Percentiles rank a stretch among this genome's conserved stretches.
Evolutionary conservation across 2,797 vertebrate genomes (phyloP).

Genomic region (Coreius guichenoti): DNA sequence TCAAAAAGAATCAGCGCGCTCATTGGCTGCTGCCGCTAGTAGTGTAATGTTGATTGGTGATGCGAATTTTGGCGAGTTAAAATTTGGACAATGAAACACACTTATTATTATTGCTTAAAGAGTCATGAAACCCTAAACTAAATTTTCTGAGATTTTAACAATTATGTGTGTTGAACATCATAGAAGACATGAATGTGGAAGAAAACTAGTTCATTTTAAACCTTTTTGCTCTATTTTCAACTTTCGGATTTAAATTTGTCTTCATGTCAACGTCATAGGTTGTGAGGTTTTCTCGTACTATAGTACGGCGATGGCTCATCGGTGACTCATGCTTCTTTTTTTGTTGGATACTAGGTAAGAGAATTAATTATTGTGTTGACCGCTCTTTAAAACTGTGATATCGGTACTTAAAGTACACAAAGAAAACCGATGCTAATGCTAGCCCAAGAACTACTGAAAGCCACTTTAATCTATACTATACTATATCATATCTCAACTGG

Average conservation of each 20-base stretch:
- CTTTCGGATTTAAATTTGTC: too few relatives aligned
- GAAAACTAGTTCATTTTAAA: too few relatives aligned
- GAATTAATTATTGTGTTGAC: not conserved
- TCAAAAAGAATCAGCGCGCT: too few relatives aligned
- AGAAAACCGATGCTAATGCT: not conserved
- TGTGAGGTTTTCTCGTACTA: too few relatives aligned
- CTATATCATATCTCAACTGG: not conserved
- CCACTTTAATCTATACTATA: not conserved
- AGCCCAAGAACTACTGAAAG: not conserved
- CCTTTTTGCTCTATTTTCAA: too few relatives aligned
- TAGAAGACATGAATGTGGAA: too few relatives aligned
- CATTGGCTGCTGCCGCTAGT: not conserved
- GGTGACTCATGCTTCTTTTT: not conserved
- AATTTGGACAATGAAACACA: not conserved
- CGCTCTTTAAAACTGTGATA: not conserved
- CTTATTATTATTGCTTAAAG: not conserved
- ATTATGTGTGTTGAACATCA: too few relatives aligned
- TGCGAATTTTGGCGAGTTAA: not conserved
- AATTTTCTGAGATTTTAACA: too few relatives aligned
- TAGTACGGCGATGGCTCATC: too few relatives aligned
- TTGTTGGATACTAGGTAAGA: not conserved
- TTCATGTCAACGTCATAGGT: too few relatives aligned
- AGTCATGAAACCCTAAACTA: too few relatives aligned
- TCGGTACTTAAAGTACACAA: not conserved
- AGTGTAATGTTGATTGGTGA: not conserved